These are phyloP conservation scores for Eolophus roseicapilla DNA, from an alignment of 2,113 vertebrate species.

Conservation along the genomic window DNA sequence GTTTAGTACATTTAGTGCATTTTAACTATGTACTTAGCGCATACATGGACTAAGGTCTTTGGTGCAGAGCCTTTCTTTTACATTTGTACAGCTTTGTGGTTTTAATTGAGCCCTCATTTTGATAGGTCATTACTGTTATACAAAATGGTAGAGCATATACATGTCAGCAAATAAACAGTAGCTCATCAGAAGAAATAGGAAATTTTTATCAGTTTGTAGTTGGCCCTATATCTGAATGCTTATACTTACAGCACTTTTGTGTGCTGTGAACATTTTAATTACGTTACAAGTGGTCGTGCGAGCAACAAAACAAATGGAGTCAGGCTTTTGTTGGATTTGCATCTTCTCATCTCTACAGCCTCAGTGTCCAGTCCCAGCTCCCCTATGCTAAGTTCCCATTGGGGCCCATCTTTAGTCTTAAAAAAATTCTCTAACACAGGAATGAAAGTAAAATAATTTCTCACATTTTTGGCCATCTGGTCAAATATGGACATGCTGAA, in stretches of 20 bases:
- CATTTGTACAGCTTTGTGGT: background rate
- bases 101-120: constrained; percentile 2
- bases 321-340: background rate
- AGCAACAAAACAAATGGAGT: background rate
- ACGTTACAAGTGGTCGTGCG: background rate
- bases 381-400: background rate
- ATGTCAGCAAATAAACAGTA: background rate
- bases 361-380: background rate
- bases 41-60: background rate
- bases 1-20: background rate
- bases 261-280: background rate
- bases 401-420: background rate
- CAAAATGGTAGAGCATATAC: background rate
- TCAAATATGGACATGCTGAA: background rate
- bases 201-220: background rate
- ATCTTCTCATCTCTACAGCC: background rate
- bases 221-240: background rate
- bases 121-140: background rate
- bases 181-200: background rate
- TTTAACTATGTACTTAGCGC: background rate
- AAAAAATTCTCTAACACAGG: background rate
- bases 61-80: background rate
- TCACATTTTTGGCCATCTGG: background rate
- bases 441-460: background rate
- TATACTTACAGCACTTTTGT: background rate